Conservation (phyloP, 2,888 invertebrate genomes). For the Dynastes hyllus region DNA sequence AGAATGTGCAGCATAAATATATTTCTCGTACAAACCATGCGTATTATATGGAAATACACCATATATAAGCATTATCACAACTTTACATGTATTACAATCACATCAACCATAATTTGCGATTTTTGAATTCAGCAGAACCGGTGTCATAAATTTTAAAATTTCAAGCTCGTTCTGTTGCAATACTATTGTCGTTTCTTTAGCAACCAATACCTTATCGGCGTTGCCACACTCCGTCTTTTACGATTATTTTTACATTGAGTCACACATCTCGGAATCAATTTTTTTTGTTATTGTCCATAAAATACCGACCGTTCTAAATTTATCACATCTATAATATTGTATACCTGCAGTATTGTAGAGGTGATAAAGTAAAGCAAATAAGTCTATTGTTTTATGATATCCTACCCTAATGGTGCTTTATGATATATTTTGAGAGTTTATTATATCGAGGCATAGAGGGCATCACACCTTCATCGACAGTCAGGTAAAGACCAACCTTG, state of each 20-base stretch:
- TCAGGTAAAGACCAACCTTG: background rate
- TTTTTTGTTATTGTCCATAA: conserved; percentile 2
- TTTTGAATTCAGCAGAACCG: conserved; percentile 8
- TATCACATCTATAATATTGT: conserved; percentile 12
- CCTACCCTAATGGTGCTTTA: conserved; percentile 21
- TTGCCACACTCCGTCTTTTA: too few relatives aligned
- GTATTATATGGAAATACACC: too few relatives aligned
- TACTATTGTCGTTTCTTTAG: background rate
- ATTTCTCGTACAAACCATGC: too few relatives aligned
- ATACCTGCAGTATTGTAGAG: conserved; percentile 29
- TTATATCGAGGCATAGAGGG: background rate
- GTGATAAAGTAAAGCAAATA: conserved; percentile 19
- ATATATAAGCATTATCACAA: too few relatives aligned
- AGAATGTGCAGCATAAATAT: too few relatives aligned
- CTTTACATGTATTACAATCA: conserved; percentile 9
- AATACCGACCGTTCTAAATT: conserved; percentile 12
- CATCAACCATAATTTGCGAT: conserved; percentile 15
- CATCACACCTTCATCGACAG: conserved; percentile 17
- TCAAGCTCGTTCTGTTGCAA: background rate
- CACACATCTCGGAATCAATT: background rate
- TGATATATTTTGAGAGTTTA: conserved; percentile 24
- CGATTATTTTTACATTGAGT: too few relatives aligned
- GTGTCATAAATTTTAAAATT: conserved; percentile 15
- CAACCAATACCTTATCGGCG: background rate
- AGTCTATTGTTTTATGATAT: conserved; percentile 39